Percentiles rank a stretch among this genome's conserved stretches.
phyloP scores from a whole-genome alignment of 2,797 vertebrate species.

The Netta rufina region DNA sequence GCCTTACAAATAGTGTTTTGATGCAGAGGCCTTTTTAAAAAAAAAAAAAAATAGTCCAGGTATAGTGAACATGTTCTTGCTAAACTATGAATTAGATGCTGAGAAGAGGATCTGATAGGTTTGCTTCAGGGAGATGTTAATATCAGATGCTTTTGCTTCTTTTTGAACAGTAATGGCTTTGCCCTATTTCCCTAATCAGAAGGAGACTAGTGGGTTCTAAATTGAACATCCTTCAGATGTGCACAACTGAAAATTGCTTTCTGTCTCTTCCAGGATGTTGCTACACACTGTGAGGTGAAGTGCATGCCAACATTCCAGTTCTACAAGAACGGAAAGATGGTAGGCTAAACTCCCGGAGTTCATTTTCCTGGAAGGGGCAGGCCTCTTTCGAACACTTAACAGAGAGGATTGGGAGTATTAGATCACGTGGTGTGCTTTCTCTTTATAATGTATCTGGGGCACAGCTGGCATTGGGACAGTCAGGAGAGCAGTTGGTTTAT shows the following conservation, averaged over 20 bases:
- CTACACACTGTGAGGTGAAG: conserved; percentile 75
- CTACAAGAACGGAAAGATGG: conserved; percentile 84
- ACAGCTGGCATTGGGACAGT: neutral
- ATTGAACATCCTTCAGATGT: neutral
- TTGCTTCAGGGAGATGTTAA: neutral
- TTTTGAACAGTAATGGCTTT: neutral
- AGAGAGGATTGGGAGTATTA: neutral
- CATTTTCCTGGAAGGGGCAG: neutral
- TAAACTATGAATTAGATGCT: neutral
- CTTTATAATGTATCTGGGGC: neutral
- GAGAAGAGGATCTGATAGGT: neutral
- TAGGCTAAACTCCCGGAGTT: conserved; percentile 49
- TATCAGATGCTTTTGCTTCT: neutral
- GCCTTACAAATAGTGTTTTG: neutral
- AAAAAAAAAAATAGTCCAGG: neutral
- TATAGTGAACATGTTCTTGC: neutral
- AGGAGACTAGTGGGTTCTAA: neutral
- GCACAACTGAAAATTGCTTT: neutral
- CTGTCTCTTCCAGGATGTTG: conserved; percentile 83
- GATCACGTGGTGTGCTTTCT: neutral
- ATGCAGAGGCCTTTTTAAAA: neutral
- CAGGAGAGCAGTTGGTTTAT: neutral
- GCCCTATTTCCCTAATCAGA: neutral
- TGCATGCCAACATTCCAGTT: conserved; percentile 95
- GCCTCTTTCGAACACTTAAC: neutral